Evolutionary conservation across 2,797 vertebrate genomes (phyloP).

Genomic region (Tenualosa thibaudeaui): DNA sequence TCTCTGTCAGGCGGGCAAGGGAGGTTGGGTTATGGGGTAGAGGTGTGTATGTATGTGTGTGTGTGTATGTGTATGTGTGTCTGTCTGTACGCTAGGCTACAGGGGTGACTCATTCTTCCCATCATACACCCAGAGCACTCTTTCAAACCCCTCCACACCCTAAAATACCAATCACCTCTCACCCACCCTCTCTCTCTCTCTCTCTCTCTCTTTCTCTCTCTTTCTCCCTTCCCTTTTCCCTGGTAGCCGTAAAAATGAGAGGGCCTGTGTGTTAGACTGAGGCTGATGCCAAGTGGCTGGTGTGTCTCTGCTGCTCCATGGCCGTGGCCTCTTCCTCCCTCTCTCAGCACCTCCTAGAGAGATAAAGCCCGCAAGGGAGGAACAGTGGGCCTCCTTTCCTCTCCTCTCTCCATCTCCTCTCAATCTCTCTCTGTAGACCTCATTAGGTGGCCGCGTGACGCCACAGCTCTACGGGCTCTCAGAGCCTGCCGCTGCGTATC

Average conservation of each 20-base stretch:
- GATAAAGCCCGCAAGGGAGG: background rate
- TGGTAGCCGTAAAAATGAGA: background rate
- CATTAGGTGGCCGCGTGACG: background rate
- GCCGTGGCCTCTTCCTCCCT: background rate
- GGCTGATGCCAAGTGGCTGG: background rate
- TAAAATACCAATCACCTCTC: background rate
- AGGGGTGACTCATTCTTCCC: background rate
- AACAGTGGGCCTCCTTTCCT: background rate
- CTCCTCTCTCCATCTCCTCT: background rate
- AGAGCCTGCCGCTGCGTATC: background rate
- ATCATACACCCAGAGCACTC: background rate
- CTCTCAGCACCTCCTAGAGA: background rate
- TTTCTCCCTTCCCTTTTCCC: no score
- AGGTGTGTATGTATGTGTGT: background rate
- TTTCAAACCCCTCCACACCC: constrained; percentile 5
- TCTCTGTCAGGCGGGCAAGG: constrained; percentile 20
- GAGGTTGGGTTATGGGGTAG: background rate
- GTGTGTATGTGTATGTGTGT: background rate
- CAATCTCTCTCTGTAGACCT: background rate
- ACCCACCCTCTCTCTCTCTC: background rate
- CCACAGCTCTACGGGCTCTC: background rate
- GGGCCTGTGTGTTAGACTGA: background rate
- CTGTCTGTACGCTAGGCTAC: background rate
- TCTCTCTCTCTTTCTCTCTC: background rate
- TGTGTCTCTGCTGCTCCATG: background rate